Base-by-base conservation (phyloP, 2,888 invertebrate genomes). In the Drosophila acutilabella region DNA sequence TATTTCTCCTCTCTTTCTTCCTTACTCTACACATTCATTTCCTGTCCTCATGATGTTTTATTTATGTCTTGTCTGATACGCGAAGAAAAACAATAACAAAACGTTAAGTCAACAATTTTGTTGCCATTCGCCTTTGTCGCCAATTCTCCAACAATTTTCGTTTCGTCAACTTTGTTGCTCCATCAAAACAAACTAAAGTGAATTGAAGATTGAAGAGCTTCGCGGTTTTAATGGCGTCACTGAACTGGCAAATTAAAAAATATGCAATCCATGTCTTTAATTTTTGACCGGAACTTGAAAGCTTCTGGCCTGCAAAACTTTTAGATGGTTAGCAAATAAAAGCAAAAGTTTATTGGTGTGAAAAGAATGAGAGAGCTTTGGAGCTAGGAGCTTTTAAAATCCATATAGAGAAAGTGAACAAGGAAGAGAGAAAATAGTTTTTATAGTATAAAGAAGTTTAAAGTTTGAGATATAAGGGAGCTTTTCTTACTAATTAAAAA, bases 131-230 rank as follows among this genome's bases (percentile, higher is more conserved):
- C 14, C 26, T 40, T 42, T 11, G 54, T 53, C 56, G 54, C 45
- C 57, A 62, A 70, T 67, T 59, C 51, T 13, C 1, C 20, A 23
- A 76, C 74, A 54, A 47, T 36, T 47, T 54, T 59, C 50, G 47
- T 47, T 71, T 62, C 61, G 51, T 36, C 41, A 40, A 78, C 78
- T 66, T 67, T 80, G 81, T 86, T 71, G 78, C 78, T 54, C 18
- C 64, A 67, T 66, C 71, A 64, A 81, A 84, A 86, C 68, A 86
- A 83, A 83, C 73, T 26, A 16, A 74, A 76, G n/a, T 41, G 38
- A 65, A 64, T 38, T 60, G 36, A 20, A 51, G 42, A 79, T 64
- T 64, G 54, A 44, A 56, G 54, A 56, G 67, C 23, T 50, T 64
- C 20, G 36, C 54, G 62, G 58, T 23, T 23, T 23, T 23, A 23